Base-by-base conservation (phyloP, 2,888 invertebrate species). In the Disparrhopalites patrizii region DNA sequence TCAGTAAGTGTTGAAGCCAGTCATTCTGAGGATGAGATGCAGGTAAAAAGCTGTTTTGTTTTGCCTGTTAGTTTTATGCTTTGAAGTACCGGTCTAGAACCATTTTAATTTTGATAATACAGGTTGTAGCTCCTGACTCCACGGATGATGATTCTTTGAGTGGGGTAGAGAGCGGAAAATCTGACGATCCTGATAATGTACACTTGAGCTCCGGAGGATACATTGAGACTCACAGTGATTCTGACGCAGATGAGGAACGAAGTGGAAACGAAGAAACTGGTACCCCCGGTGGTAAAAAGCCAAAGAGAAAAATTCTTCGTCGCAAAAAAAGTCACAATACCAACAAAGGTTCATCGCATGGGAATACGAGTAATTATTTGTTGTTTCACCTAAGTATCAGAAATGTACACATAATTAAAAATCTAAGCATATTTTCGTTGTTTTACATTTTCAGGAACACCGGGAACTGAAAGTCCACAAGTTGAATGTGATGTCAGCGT, bases 1-100 rank as follows among this genome's bases (percentile, higher is more conserved):
- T 89, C 89, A 76, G 88, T 89, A 66, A 89, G 89, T 80, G 85
- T 88, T 81, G 89, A 89, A 78, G 88, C 87, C 67, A 89, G 88
- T 73, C 89, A 89, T 79, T 89, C 89, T 0, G 90, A 89, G 76
- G 89, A 89, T 76, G 89, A 89, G 76, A 70, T 69, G 47, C 87
- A 83, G 76, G 80, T 79, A 76, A 47, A 31, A 30, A 40, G 30
- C 31, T 60, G 28, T 50, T 47, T 5, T 31, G 2, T 15, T 54
- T 20, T 20, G n/a, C 18, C 33, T 25, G 28, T 1, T 54, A 66
- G 62, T 36, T 57, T 62, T 55, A 4, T 18, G 30, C 15, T 33
- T 54, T 4, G 38, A 62, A 50, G 20, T 50, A 10, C 8, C 36
- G 15, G 15, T 15, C 15, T 15, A 5, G 20, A 5, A 52, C n/a